phyloP scores from a whole-genome alignment of 2,797 vertebrate genomes.

The Lepus townsendii region DNA sequence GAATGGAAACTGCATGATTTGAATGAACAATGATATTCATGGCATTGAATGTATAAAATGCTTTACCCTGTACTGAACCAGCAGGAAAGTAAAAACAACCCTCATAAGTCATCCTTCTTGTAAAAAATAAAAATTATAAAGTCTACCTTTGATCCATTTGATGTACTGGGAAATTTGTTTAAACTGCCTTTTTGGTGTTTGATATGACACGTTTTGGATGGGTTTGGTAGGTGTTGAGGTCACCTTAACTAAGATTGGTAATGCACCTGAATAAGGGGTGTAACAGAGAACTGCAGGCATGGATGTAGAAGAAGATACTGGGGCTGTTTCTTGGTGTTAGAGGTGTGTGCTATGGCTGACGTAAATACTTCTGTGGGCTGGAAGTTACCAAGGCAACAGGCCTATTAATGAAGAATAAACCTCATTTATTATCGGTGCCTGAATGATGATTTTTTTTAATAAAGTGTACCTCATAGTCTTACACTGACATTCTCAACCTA shows the following conservation, averaged over 20 bases:
- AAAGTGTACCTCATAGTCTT: constrained; percentile 49
- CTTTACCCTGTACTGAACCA: constrained; percentile 50
- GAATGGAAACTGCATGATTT: constrained; percentile 28
- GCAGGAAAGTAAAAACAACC: constrained; percentile 45
- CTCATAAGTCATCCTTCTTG: constrained; percentile 11
- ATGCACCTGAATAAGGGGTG: background rate
- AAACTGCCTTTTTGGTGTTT: background rate
- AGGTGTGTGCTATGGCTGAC: background rate
- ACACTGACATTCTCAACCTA: constrained; percentile 56
- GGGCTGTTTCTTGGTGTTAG: constrained; percentile 46
- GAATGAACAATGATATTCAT: constrained; percentile 56
- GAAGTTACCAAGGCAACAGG: constrained; percentile 79
- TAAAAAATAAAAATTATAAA: constrained; percentile 26
- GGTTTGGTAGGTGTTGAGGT: background rate
- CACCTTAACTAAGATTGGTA: constrained; percentile 10
- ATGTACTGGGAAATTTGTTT: constrained; percentile 24
- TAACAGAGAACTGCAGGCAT: background rate
- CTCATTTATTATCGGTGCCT: constrained; percentile 78
- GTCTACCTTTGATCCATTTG: constrained; percentile 30
- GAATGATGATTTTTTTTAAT: constrained; percentile 47
- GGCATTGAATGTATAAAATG: constrained; percentile 36
- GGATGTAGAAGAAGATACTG: background rate
- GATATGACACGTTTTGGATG: background rate
- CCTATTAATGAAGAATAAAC: constrained; percentile 80
- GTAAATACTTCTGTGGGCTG: constrained; percentile 71